Conservation (phyloP, 53 echinoderm and acorn worm species). For the Luidia sarsii region DNA sequence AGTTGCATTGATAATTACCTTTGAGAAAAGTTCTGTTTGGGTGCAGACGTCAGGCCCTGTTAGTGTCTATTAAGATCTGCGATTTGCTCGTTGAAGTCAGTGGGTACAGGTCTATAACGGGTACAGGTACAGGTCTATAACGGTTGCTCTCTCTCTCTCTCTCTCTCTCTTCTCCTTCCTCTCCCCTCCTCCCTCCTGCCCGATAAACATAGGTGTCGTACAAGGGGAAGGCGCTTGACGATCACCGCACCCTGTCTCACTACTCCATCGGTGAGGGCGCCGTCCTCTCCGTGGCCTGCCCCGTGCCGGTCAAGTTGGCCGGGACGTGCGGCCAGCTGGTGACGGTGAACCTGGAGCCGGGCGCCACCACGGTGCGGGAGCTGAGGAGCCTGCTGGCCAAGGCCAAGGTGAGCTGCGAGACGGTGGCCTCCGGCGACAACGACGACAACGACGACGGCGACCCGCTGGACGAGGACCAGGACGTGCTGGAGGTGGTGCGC, state of each 20-base stretch:
- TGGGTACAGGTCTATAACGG: too few relatives aligned
- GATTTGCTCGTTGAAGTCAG: too few relatives aligned
- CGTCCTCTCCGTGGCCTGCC: constrained; percentile 23
- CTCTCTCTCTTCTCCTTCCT: background rate
- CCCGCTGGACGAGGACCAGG: constrained; percentile 46
- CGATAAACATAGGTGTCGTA: constrained; percentile 37
- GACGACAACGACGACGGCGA: constrained; percentile 28
- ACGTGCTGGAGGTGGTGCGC: constrained; percentile 39
- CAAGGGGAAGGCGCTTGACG: constrained; percentile 48
- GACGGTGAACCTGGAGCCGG: constrained; percentile 58
- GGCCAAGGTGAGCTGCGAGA: too few relatives aligned
- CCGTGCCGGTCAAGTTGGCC: constrained; percentile 27
- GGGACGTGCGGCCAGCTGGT: constrained; percentile 26
- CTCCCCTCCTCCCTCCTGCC: too few relatives aligned
- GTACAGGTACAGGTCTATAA: too few relatives aligned
- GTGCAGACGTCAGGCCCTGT: too few relatives aligned
- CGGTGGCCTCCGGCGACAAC: too few relatives aligned
- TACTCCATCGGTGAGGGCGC: constrained; percentile 57
- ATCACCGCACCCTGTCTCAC: constrained; percentile 53
- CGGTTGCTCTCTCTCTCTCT: too few relatives aligned
- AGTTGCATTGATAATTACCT: too few relatives aligned
- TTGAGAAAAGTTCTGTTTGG: too few relatives aligned
- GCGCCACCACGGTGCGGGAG: constrained; percentile 48
- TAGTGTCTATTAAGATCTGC: too few relatives aligned
- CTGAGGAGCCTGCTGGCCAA: constrained; percentile 50